These are phyloP conservation scores for Agrilus biguttatus DNA, from an alignment of 2,888 invertebrate genomes.

Conservation along the genomic window DNA sequence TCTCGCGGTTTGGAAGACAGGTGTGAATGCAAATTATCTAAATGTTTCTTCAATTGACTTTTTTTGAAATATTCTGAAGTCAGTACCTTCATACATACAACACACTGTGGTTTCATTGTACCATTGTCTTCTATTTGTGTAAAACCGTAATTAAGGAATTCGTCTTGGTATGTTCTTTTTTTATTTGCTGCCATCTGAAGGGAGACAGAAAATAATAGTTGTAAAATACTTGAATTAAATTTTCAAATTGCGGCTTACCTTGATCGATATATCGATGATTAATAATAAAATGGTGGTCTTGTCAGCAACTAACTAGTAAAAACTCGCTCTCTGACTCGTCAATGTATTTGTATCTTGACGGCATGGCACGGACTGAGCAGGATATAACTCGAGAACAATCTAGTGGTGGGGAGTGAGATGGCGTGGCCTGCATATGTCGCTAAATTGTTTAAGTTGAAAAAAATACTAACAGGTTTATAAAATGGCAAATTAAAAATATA, in stretches of 20 bases:
- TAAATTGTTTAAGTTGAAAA: constrained; percentile 1
- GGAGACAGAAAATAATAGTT: constrained; percentile 10
- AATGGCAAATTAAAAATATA: too few relatives aligned
- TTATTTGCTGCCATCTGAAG: constrained; percentile 11
- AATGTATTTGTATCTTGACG: constrained; percentile 9
- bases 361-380: constrained; percentile 7
- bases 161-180: constrained; percentile 11
- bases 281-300: constrained; percentile 5
- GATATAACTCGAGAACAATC: too few relatives aligned
- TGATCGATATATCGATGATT: constrained; percentile 12
- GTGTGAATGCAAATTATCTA: constrained; percentile 7
- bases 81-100: constrained; percentile 14
- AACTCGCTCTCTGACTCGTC: constrained; percentile 5
- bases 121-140: constrained; percentile 13
- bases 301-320: constrained; percentile 8
- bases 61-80: constrained; percentile 14
- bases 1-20: constrained; percentile 12
- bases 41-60: constrained; percentile 7
- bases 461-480: too few relatives aligned
- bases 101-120: constrained; percentile 12
- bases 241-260: constrained; percentile 12
- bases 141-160: constrained; percentile 12
- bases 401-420: too few relatives aligned
- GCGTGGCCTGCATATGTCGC: too few relatives aligned
- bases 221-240: constrained; percentile 10